Base-by-base conservation (phyloP, 2,797 vertebrate species). In the Thripadectes ignobilis region DNA sequence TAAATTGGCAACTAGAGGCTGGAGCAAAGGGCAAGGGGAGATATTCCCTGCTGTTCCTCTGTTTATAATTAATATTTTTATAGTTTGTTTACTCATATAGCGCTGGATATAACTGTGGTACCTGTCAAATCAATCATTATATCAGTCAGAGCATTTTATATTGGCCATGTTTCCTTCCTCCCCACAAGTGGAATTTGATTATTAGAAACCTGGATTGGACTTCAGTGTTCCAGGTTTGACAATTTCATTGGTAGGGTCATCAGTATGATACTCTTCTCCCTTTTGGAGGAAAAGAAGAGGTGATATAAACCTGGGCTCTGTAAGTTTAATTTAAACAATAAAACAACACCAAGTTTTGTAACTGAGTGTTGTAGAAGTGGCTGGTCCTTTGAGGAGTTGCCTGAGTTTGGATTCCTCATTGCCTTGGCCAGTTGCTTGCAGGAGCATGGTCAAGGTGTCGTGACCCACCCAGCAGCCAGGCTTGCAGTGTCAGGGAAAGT, bases 71-170 rank as follows among this genome's bases (percentile, higher is more conserved):
- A 95, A 62, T 34, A 52, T 84, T 82, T 24, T 73, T 69, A 90
- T 67, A 21, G 55, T 59, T 80, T 86, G 27, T 83, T 88, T 95
- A 63, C 91, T 90, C 48, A 8, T 76, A n/a, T 32, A 58, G 66
- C n/a, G 27, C 51, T 54, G 54, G 30, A 59, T 48, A 20, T 51
- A 85, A 34, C 88, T 55, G 43, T 34, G 69, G 8, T 92, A 75
- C 29, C 51, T 92, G 79, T 95, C 94, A 96, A 90, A 29, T 94
- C 69, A 93, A 49, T 88, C 55, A 43, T 72, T 2, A 2, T 38
- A 52, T 52, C 62, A 68, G 34, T 84, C 43, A 91, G 72, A 81
- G 19, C 41, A 55, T 48, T 94, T 93, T 72, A 23, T 62, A 24
- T 78, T 88, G 75, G 51, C 17, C 23, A 5, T 59, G 43, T 88